A percentile compares a stretch with the other conserved stretches of the same genome.
Evolutionary conservation across 2,888 invertebrate species (phyloP).

Genomic region (Didymodactylos carnosus): DNA sequence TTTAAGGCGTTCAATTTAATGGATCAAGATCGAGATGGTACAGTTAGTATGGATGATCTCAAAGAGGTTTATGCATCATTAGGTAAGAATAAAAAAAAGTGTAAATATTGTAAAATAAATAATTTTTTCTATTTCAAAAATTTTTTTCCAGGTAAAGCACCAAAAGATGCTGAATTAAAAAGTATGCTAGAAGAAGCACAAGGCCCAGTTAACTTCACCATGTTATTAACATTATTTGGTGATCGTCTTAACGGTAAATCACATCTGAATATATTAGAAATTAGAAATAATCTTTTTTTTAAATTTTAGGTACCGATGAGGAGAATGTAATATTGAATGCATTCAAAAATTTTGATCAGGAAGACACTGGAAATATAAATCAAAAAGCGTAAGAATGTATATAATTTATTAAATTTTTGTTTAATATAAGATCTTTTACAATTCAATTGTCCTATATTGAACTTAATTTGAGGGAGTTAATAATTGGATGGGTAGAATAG

Average conservation of each 20-base stretch:
- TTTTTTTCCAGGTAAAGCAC: constrained; percentile 19
- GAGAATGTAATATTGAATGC: constrained; percentile 38
- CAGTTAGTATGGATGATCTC: constrained; percentile 37
- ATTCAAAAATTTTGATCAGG: constrained; percentile 39
- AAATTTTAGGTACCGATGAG: constrained; percentile 36
- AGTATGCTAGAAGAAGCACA: constrained; percentile 34
- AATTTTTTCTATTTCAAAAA: too few relatives aligned
- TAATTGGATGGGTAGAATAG: too few relatives aligned
- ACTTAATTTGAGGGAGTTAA: too few relatives aligned
- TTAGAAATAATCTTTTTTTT: too few relatives aligned
- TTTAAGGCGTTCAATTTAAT: constrained; percentile 39
- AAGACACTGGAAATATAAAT: constrained; percentile 17
- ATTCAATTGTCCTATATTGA: too few relatives aligned
- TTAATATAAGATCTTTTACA: too few relatives aligned
- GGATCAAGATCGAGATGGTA: constrained; percentile 40
- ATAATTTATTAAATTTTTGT: too few relatives aligned
- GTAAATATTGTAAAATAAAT: too few relatives aligned
- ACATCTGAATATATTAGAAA: too few relatives aligned
- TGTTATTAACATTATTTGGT: constrained; percentile 34
- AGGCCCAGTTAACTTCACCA: constrained; percentile 33
- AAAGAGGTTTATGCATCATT: constrained; percentile 39
- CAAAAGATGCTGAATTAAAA: constrained; percentile 27
- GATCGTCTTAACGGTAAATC: constrained; percentile 31
- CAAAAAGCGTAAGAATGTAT: not conserved
- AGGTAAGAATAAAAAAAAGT: constrained; percentile 25